Base-by-base conservation (phyloP, 2,888 invertebrate genomes). In the Galeopsomyia nigrocyanea region DNA sequence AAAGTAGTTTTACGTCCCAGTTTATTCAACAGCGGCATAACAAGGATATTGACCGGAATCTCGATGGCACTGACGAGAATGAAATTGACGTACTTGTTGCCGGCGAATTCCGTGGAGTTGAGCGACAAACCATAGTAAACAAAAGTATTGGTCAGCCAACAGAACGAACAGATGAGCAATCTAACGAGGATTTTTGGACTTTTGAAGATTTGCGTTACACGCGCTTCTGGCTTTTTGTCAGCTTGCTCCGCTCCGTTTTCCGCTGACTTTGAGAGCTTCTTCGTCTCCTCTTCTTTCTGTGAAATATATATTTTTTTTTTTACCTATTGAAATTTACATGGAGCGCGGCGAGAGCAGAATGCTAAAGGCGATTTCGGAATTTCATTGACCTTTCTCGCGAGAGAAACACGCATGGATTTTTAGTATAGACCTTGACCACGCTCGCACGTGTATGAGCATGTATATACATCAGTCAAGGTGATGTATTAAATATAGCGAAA, bases 91-190 rank as follows among this genome's bases (percentile, higher is more conserved):
- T 94, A 94, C 79, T 91, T 91, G 83, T 94, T 91, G 0, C 94
- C 94, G 19, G 90, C 91, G 61, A 95, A 86, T 0, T 92, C 89
- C 2, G 94, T 93, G 0, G 94, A 91, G 85, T 93, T 94, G 67
- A 95, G 88, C 0, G 93, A 93, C 51, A 95, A 86, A 0, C 95
- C 95, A 80, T 94, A 95, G 84, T 94, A 95, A 21, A 94, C 91
- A 76, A 95, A 91, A 0, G 93, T 92, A 79, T 92, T 91, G 0
- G 94, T 92, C 17, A 94, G 90, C 94, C 94, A 94, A 88, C 93
- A 94, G 78, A 93, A 90, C n/a, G 92, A 92, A 77, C 93, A 93
- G 64, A 91, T 91, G 1, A 89, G 78, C 57, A 92, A 86, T 49
- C 92, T 87, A 0, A 88, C 79, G 74, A 91, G 82, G 16, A 92